Base-by-base conservation (phyloP, 35 echinoderm and acorn worm genomes). In the Anneissia japonica region DNA sequence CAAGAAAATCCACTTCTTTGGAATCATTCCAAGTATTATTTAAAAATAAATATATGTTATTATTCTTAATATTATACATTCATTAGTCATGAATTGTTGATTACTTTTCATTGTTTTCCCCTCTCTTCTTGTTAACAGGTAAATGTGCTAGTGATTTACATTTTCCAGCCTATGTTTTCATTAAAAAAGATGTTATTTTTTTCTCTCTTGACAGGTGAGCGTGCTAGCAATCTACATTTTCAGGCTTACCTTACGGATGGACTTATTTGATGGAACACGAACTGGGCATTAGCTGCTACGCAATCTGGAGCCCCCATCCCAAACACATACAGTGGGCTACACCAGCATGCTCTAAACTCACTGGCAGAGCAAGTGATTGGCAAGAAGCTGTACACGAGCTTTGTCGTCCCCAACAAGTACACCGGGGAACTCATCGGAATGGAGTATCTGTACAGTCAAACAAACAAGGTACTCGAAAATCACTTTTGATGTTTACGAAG, bases 391-490 rank as follows among this genome's bases (percentile, higher is more conserved):
- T 72, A 83, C 55, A 80, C 86, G 31, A 74, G 73, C 32, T 81
- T 83, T 10, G 64, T 23, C 16, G 56, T 38, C 43, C 84, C 83
- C 0, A 72, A 32, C 83, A 21, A 34, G 12, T 85, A 85, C 46
- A 37, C 83, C 84, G 93, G 86, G 36, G 93, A 96, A 82, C 64
- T 74, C 34, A 89, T 94, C 51, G 93, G 93, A 36, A 79, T 94
- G 0, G 88, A 94, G 39, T 94, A 91, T 75, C 75, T 94, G 9
- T 90, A 77, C 40, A 30, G 76, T 37, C 92, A 94, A 43, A 87
- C 72, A 17, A 32, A 32, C 9, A 32, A 7, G n/a, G 74, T 76
- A 23, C 74, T 76, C n/a, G n/a, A n/a, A n/a, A n/a, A n/a, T n/a
- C 5, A 64, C 51, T 23, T 12, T 64, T 23, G 51, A 64, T 12